These are phyloP conservation scores for Sorex araneus DNA, from an alignment of 2,113 vertebrate species.

Conservation along the genomic window DNA sequence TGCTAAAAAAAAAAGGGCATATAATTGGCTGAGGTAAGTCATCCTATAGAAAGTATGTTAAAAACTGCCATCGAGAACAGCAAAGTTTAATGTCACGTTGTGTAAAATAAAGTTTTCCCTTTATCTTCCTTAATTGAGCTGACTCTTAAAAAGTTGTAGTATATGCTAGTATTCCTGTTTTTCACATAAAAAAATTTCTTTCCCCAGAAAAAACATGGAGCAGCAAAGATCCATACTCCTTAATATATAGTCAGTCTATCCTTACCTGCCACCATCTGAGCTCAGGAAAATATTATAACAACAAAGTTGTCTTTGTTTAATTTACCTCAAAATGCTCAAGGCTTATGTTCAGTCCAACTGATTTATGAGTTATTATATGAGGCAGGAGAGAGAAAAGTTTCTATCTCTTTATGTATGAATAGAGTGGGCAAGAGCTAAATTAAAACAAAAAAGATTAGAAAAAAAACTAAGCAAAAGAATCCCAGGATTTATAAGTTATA, in stretches of 20 bases:
- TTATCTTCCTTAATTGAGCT: background rate
- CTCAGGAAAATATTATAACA: constrained; percentile 7
- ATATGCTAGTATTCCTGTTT: background rate
- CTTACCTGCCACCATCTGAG: background rate
- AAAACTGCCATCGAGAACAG: background rate
- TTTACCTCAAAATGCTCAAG: constrained; percentile 47
- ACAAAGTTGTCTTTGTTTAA: constrained; percentile 30
- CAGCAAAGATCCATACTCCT: background rate
- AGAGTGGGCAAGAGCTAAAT: constrained; percentile 2
- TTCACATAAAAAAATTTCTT: background rate
- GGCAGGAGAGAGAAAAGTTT: background rate
- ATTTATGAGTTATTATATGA: constrained; percentile 9
- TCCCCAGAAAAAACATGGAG: background rate
- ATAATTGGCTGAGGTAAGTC: background rate
- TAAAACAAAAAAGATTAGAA: background rate
- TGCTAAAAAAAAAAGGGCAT: constrained; percentile 32
- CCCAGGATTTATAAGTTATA: background rate
- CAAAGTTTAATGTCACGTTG: background rate
- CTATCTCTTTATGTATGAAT: background rate
- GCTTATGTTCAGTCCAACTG: constrained; percentile 27
- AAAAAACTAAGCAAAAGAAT: constrained; percentile 29
- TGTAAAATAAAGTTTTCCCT: constrained; percentile 16
- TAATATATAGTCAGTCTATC: background rate
- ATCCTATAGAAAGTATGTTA: background rate
- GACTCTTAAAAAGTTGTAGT: background rate